Conservation (phyloP, 2,797 vertebrate genomes). For the Coendou prehensilis region DNA sequence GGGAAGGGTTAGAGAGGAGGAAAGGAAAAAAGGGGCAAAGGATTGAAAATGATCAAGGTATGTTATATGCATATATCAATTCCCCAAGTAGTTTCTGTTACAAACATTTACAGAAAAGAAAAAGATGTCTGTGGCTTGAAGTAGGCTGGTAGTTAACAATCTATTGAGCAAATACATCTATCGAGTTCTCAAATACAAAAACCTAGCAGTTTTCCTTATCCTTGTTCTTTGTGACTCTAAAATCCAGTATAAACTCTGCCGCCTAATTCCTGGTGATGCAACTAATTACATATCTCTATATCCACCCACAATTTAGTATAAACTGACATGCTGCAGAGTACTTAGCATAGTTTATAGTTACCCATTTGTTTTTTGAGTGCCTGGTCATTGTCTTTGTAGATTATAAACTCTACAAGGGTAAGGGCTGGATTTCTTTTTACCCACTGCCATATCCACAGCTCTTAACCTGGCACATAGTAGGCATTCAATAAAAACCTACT, state of each 20-base stretch:
- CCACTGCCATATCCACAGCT: neutral
- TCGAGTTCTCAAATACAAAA: slow-evolving; percentile 19
- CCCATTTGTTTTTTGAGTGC: neutral
- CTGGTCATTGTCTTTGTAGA: neutral
- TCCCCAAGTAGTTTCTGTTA: neutral
- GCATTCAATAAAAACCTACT: slow-evolving; percentile 15
- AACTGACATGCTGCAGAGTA: neutral
- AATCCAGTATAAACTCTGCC: neutral
- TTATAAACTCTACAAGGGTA: neutral
- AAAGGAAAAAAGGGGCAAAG: neutral
- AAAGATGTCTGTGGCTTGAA: neutral
- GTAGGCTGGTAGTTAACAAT: neutral
- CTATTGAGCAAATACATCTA: neutral
- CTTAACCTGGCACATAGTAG: slow-evolving; percentile 3
- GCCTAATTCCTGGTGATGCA: neutral
- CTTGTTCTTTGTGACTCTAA: neutral
- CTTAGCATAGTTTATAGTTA: neutral
- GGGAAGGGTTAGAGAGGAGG: neutral
- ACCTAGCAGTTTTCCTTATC: neutral
- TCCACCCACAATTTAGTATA: neutral
- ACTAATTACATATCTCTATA: neutral
- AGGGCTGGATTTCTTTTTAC: neutral
- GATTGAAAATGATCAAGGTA: neutral
- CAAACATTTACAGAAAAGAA: neutral
- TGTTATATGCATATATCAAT: neutral